Base-by-base conservation (phyloP, 2,797 vertebrate species). In the Danio choprae region DNA sequence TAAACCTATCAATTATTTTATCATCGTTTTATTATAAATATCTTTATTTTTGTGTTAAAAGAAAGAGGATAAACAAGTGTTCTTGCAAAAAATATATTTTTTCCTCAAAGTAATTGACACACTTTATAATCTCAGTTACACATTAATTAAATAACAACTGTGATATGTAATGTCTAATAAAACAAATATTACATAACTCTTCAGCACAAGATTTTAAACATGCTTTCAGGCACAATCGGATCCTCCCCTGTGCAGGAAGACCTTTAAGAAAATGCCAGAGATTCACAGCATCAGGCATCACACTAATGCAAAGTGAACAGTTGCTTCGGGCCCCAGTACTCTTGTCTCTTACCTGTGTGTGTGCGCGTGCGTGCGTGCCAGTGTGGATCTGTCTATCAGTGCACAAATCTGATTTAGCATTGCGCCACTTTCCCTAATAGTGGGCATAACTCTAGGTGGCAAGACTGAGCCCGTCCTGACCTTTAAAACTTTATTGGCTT, bases 231-330 rank as follows among this genome's bases (percentile, higher is more conserved):
- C 38, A 70, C 38, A 22, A 53, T 67, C 0, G 0, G 65, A 70
- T 60, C 44, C 8, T 70, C 85, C 80, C 79, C 51, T 87, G 85
- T 81, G 85, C 83, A 86, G 83, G 10, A 83, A 88, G 91, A 92
- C 89, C 90, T 93, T 93, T 92, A 81, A 60, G 67, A 74, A 91
- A 92, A 93, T 92, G 92, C 87, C 91, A 92, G 84, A 87, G 87
- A 88, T 83, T 88, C 87, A 84, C 86, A 86, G 81, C 77, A 67
- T n/a, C 63, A 44, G 65, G 74, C n/a, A 58, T 83, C 51, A 84
- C 74, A 13, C 63, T 91, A 89, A 92, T 90, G 86, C 81, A 86
- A 79, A 85, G 70, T 88, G 91, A 93, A 80, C 75, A 81, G 80
- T 70, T 53, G 87, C 90, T 87, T 81, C 83, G 85, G 88, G 90